Conservation (phyloP, 1,140 invertebrate genomes). For the Heliconius himera region DNA sequence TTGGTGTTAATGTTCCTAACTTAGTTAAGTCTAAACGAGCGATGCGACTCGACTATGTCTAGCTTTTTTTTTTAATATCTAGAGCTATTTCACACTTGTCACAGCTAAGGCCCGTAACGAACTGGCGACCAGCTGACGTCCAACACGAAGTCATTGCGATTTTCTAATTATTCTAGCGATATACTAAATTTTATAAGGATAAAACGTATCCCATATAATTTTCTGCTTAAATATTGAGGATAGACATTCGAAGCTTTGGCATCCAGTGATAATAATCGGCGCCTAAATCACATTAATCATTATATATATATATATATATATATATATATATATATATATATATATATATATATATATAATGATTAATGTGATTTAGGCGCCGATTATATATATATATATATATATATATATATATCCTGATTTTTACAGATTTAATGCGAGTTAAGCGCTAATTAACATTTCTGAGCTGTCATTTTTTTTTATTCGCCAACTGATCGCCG, state of each 20-base stretch:
- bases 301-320: background rate
- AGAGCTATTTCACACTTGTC: conserved; percentile 33
- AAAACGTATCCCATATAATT: background rate
- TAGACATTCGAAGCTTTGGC: background rate
- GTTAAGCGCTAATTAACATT: background rate
- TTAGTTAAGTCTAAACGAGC: conserved; percentile 44
- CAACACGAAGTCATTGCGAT: background rate
- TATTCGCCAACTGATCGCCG: background rate
- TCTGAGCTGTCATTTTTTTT: background rate
- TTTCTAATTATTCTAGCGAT: conserved; percentile 3
- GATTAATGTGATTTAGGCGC: background rate
- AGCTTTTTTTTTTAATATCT: conserved; percentile 33
- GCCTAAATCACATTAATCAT: background rate
- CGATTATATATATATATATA: background rate
- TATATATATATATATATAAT: background rate
- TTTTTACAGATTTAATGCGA: background rate
- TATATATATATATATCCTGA: background rate
- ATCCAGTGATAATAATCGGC: background rate
- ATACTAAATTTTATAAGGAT: conserved; percentile 6
- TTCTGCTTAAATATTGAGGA: conserved; percentile 2
- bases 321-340: too few relatives aligned
- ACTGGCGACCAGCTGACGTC: background rate
- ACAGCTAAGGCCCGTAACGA: conserved; percentile 3
- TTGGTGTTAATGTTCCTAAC: conserved; percentile 73
- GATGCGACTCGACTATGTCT: conserved; percentile 31